A percentile compares a stretch with the other conserved stretches of the same genome.
phyloP scores from a whole-genome alignment of 2,797 vertebrate genomes.

The Crenichthys baileyi region DNA sequence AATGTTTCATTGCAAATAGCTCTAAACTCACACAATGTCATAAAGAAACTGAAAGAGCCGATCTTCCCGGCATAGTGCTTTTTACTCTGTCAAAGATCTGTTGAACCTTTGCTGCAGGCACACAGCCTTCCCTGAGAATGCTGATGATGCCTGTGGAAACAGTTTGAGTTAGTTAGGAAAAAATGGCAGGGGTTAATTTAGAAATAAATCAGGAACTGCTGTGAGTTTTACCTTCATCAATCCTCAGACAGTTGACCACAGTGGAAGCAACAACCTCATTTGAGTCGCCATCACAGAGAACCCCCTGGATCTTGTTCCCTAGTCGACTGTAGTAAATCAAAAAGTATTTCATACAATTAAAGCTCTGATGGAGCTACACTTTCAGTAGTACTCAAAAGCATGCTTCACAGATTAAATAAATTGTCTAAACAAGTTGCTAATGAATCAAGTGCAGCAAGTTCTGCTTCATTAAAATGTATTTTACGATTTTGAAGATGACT shows the following conservation, averaged over 20 bases:
- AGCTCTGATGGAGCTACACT: neutral
- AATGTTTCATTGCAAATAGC: neutral
- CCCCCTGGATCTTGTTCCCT: constrained; percentile 88
- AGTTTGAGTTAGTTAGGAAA: neutral
- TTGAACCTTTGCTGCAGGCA: constrained; percentile 2
- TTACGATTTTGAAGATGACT: too few species aligned
- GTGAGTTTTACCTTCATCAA: constrained; percentile 81
- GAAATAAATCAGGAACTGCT: neutral
- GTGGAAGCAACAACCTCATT: constrained; percentile 88
- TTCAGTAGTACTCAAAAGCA: neutral
- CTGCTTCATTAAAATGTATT: neutral
- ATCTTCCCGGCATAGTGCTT: neutral
- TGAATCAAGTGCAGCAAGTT: neutral
- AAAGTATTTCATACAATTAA: neutral
- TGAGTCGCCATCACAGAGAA: constrained; percentile 89
- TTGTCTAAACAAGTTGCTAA: neutral
- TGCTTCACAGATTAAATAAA: neutral
- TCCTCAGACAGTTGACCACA: constrained; percentile 87
- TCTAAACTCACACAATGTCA: neutral
- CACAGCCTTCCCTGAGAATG: neutral
- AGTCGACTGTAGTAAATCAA: constrained; percentile 78
- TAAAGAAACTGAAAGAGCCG: neutral
- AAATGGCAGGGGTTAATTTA: neutral
- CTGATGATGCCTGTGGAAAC: neutral
- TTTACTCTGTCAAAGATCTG: constrained; percentile 2